Base-by-base conservation (phyloP, 2,797 vertebrate species). In the Acipenser transmontanus region DNA sequence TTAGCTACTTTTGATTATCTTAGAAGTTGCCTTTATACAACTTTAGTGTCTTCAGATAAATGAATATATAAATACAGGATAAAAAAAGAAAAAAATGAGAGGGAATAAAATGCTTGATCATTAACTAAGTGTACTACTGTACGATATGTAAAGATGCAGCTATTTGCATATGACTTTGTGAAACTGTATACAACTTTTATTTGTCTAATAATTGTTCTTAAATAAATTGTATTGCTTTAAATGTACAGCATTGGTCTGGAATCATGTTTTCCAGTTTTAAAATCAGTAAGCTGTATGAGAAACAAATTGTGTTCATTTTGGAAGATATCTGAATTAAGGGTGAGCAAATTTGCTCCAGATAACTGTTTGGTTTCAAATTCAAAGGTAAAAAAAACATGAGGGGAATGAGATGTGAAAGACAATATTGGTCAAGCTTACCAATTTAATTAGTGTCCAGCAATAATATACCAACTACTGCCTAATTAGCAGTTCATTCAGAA, bases 151-250 rank as follows among this genome's bases (percentile, higher is more conserved):
- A 78, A 77, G 77, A 85, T 69, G 73, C 71, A 70, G 72, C 73
- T 75, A 78, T 74, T 77, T 66, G 80, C 72, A 82, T 78, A 81
- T 71, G 76, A 76, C 72, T 83, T 80, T 81, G 78, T 82, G 81
- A 78, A 83, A 79, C 71, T 68, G 77, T 76, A 65, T 73, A 77
- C 73, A 72, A 68, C 34, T 34, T 34, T 34, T 34, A 75, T 81
- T 84, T 85, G 89, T 92, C 83, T 89, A 91, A 89, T 89, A 86
- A 85, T 88, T 85, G 84, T 89, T 88, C 87, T 90, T 91, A 85
- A 92, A 91, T 92, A 91, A 92, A 92, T 82, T 71, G 82, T 86
- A 84, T 74, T 82, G 83, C 87, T 89, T 86, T 83, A 72, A 87
- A 84, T 68, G 76, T 34, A 67, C 34, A 34, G 34, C 4, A 4